Evolutionary conservation across 1,140 invertebrate species (phyloP), one percentile per base, ranked within the genome.

Genomic region (Aphelenchoides fujianensis): DNA sequence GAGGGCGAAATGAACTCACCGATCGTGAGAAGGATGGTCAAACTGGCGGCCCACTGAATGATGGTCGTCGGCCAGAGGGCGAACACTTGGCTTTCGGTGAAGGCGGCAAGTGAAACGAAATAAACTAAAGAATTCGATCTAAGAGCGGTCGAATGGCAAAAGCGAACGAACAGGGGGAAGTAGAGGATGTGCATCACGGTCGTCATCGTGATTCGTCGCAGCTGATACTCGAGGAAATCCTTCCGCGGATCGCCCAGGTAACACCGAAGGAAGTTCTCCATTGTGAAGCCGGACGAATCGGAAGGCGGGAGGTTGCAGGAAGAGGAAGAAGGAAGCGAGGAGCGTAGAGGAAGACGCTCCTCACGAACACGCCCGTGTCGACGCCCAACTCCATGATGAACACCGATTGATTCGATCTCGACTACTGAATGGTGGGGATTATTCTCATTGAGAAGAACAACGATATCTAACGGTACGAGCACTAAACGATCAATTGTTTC

Each of bases 201-300:
- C 1, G 63, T 66, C 12, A 66, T 23, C 23, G 41, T 1, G 16
- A 66, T 66, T 37, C 63, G 16, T 34, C 36, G 19, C 32, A 66
- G 53, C 3, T 66, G 63, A 35, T 19, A 66, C 12, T 66, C 31
- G 12, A 66, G 32, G 53, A 32, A 66, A 48, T 66, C 34, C n/a
- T 27, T 36, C 53, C 32, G 31, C 27, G n/a, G 63, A 35, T 66
- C 31, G 32, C 32, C 32, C 32, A 66, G 53, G 16, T 41, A 48
- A n/a, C 30, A 16, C 23, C 53, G 34, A 16, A 66, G 53, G 27
- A 66, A 41, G 28, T 66, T 66, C 16, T 66, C 63, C 30, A 66
- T 48, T 48, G 41, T 48, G 23, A 48, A 48, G 41, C 41, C 41
- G 23, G 41, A n/a, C 41, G 41, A 12, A 16, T 48, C 41, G 12